Evolutionary conservation across 2,113 vertebrate species (phyloP), one percentile per base, ranked within the genome.

Genomic region (Cnemophilus loriae): DNA sequence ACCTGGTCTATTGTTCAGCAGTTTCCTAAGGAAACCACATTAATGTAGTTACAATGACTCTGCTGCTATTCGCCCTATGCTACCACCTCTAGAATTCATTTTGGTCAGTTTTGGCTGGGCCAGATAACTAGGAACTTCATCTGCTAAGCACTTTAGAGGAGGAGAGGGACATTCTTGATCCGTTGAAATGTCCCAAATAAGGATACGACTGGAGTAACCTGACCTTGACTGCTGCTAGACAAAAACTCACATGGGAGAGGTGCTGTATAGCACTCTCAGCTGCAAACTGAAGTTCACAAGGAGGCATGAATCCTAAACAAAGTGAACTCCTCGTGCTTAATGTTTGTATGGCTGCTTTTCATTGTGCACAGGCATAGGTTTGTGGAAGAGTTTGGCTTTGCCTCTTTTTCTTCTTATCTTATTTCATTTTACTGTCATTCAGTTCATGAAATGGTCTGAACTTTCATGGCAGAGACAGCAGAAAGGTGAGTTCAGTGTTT

Each of bases 1-100:
- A 71, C 61, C 41, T 68, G 49, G 14, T 33, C 83, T 90, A 90
- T 92, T 95, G 85, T 96, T 96, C 70, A 83, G 49, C 86, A 52
- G 57, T 93, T 96, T 96, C 95, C 91, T 88, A 92, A 93, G 96
- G 89, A 96, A 96, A 76, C 57, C 41, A 20, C 63, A 37, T 96
- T 78, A 63, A 16, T 87, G 10, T 49, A 50, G 60, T 82, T 78
- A 96, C 91, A 96, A 83, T 93, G 75, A 76, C 75, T 86, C 23
- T 83, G 28, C 61, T 52, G 30, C 89, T 76, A n/a, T 88, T 92
- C 44, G 83, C 65, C 53, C 57, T 30, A 16, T 67, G 18, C 85
- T 93, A 79, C 80, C 52, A 64, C 53, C 79, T 93, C 88, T 35
- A 20, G 63, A 79, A 86, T 80, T 82, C 92, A 79, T 93, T 96